Conservation (phyloP, 2,113 vertebrate genomes). For the Eubucco bourcierii region DNA sequence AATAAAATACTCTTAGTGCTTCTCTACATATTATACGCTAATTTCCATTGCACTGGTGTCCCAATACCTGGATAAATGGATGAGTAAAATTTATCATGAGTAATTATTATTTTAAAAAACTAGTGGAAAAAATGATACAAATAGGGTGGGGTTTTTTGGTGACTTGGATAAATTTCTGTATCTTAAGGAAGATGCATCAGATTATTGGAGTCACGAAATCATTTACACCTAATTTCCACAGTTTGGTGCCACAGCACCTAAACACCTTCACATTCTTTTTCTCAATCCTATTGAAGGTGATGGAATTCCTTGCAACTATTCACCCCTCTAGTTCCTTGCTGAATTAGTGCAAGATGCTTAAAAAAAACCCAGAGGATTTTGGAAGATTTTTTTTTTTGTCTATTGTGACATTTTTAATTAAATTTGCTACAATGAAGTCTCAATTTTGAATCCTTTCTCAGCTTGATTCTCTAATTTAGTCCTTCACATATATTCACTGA, state of each 20-base stretch:
- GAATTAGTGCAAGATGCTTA: neutral
- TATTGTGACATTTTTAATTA: neutral
- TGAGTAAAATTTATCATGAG: neutral
- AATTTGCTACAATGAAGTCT: neutral
- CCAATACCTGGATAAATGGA: neutral
- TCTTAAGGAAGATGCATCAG: neutral
- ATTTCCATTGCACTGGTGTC: neutral
- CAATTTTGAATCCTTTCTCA: neutral
- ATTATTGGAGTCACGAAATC: neutral
- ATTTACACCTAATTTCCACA: neutral
- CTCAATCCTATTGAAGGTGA: neutral
- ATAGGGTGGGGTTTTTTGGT: neutral
- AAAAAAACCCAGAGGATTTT: neutral
- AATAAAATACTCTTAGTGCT: neutral
- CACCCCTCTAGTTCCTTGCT: neutral
- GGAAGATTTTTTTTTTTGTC: neutral
- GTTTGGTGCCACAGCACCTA: neutral
- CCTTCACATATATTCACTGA: neutral
- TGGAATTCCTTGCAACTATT: neutral
- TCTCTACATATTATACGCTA: rapidly evolving
- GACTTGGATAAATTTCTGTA: neutral
- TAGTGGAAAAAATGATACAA: neutral
- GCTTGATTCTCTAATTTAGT: neutral
- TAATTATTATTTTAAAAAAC: neutral
- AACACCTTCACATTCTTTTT: neutral